Percentiles rank a stretch among this genome's conserved stretches.
Evolutionary conservation across 2,113 vertebrate genomes (phyloP).

Genomic region (Corythornis cristatus): DNA sequence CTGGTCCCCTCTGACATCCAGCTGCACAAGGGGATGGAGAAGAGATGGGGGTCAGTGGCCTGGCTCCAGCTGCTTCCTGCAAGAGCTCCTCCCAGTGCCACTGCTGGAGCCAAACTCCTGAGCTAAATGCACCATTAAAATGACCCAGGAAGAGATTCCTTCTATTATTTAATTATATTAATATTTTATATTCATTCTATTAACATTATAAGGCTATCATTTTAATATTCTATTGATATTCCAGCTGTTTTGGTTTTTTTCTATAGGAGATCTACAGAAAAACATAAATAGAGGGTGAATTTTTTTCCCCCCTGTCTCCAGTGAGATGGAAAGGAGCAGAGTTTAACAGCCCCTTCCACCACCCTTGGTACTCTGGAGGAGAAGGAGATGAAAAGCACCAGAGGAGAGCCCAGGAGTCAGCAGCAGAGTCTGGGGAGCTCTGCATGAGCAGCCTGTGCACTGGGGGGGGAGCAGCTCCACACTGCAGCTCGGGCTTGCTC

Average conservation of each 20-base stretch:
- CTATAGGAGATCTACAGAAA: background rate
- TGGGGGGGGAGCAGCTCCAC: too few species aligned
- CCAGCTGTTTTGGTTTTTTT: background rate
- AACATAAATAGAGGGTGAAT: background rate
- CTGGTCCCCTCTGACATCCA: background rate
- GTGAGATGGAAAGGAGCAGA: background rate
- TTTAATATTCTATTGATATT: too few species aligned
- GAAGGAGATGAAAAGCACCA: too few species aligned
- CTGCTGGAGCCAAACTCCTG: background rate
- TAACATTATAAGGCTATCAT: too few species aligned
- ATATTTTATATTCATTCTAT: too few species aligned
- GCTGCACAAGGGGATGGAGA: background rate
- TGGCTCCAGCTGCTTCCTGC: background rate
- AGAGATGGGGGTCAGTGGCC: background rate
- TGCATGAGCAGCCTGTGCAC: too few species aligned
- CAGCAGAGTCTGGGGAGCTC: background rate
- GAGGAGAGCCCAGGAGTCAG: too few species aligned
- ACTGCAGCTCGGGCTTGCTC: too few species aligned
- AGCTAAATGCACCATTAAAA: fast-evolving
- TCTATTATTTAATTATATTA: background rate
- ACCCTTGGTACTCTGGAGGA: too few species aligned
- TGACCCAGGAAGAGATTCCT: background rate
- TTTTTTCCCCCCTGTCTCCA: background rate
- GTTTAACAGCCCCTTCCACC: background rate
- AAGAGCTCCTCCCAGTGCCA: background rate